Percentiles rank a stretch among this genome's conserved stretches.
phyloP scores from a whole-genome alignment of 2,113 vertebrate genomes.

The Pycnonotus jocosus region DNA sequence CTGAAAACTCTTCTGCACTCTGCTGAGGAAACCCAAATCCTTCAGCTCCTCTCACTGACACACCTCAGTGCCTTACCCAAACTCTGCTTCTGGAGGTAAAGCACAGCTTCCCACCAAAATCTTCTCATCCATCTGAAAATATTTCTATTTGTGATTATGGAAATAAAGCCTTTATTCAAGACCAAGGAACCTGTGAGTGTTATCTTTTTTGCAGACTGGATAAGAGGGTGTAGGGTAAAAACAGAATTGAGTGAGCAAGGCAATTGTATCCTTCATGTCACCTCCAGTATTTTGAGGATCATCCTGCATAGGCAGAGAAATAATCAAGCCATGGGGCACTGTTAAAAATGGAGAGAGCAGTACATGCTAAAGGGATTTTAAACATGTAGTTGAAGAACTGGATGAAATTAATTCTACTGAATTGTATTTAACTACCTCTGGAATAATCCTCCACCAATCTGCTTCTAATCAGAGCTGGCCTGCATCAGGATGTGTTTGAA shows the following conservation, averaged over 20 bases:
- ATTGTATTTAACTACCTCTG: not conserved
- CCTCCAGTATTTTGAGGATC: not conserved
- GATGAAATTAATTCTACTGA: not conserved
- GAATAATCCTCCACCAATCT: not conserved
- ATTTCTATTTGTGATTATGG: not conserved
- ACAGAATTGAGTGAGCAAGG: not conserved
- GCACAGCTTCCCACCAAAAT: not conserved
- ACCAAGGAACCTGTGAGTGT: not conserved
- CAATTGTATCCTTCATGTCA: not conserved
- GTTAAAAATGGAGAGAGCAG: not conserved
- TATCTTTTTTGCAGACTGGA: not conserved
- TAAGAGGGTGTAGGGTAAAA: not conserved
- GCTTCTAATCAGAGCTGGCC: not conserved
- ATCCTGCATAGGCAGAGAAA: not conserved
- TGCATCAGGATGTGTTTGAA: not conserved
- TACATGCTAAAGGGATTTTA: not conserved
- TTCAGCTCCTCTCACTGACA: not conserved
- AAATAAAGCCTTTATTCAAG: not conserved
- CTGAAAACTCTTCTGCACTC: not conserved
- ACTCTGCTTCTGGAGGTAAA: not conserved
- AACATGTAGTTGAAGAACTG: not conserved
- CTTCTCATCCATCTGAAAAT: not conserved
- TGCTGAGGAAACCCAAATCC: not conserved
- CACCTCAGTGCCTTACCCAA: not conserved
- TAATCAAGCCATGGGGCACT: not conserved